Conservation (phyloP, 1,140 invertebrate genomes). For the Phthorimaea operculella region DNA sequence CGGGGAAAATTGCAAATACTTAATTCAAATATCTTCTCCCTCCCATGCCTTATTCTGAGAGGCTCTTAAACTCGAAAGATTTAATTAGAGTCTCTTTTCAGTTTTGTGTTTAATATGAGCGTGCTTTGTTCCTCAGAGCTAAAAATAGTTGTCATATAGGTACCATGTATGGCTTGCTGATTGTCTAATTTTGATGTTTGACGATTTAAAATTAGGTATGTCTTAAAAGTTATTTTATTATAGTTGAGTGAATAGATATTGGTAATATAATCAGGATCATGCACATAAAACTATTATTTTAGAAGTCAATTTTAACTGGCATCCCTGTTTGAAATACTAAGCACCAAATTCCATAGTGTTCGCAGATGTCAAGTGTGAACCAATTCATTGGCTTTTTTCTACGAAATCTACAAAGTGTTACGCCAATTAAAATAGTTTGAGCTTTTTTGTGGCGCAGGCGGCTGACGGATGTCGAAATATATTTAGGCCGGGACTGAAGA, state of each 20-base stretch:
- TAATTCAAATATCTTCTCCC: conserved; percentile 43
- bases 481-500: conserved; percentile 48
- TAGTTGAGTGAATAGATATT: too few relatives aligned
- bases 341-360: neutral
- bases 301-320: neutral
- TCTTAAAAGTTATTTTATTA: too few relatives aligned
- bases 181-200: too few relatives aligned
- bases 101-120: conserved; percentile 26
- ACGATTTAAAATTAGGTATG: too few relatives aligned
- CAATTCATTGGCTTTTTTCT: conserved; percentile 48
- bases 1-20: conserved; percentile 32
- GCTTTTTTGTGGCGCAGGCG: conserved; percentile 44
- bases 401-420: conserved; percentile 45
- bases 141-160: neutral
- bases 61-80: conserved; percentile 25
- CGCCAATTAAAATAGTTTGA: conserved; percentile 64
- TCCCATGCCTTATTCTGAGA: conserved; percentile 26
- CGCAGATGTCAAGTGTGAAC: conserved; percentile 42
- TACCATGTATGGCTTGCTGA: too few relatives aligned
- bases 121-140: neutral
- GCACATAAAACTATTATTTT: too few relatives aligned
- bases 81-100: conserved; percentile 42
- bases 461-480: conserved; percentile 47
- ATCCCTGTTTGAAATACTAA: neutral
- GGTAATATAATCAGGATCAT: too few relatives aligned